Conservation (phyloP, 2,888 invertebrate species). For the Dynastes grantii region DNA sequence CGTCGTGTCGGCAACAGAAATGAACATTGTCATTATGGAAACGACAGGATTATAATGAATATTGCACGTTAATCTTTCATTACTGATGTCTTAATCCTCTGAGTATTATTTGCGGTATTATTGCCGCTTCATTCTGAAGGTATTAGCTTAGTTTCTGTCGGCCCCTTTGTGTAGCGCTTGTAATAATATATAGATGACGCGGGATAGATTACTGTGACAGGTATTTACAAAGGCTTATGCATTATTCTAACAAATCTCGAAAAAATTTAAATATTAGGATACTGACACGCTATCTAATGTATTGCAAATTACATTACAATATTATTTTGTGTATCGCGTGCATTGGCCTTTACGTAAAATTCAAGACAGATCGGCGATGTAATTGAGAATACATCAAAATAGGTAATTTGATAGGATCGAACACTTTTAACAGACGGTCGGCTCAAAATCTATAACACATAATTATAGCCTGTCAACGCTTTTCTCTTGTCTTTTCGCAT, state of each 20-base stretch:
- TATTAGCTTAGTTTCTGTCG: neutral
- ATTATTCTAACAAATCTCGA: neutral
- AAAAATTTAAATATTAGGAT: neutral
- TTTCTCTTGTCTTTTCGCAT: neutral
- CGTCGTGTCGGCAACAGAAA: too few species aligned
- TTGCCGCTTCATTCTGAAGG: neutral
- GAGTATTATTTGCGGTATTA: neutral
- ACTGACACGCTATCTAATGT: neutral
- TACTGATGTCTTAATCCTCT: neutral
- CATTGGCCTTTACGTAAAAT: too few species aligned
- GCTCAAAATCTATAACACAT: neutral
- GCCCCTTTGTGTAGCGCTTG: neutral
- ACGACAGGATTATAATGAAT: slow-evolving; percentile 12
- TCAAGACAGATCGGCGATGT: neutral
- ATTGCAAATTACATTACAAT: neutral
- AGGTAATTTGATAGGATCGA: neutral
- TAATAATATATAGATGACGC: neutral
- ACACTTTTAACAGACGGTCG: neutral
- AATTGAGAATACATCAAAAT: neutral
- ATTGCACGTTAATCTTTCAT: slow-evolving; percentile 4
- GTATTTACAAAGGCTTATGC: neutral
- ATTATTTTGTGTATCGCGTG: neutral
- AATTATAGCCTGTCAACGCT: neutral
- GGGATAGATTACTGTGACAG: neutral
- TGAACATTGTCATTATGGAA: neutral